Evolutionary conservation across 2,113 vertebrate genomes (phyloP).

Genomic region (Cairina moschata): DNA sequence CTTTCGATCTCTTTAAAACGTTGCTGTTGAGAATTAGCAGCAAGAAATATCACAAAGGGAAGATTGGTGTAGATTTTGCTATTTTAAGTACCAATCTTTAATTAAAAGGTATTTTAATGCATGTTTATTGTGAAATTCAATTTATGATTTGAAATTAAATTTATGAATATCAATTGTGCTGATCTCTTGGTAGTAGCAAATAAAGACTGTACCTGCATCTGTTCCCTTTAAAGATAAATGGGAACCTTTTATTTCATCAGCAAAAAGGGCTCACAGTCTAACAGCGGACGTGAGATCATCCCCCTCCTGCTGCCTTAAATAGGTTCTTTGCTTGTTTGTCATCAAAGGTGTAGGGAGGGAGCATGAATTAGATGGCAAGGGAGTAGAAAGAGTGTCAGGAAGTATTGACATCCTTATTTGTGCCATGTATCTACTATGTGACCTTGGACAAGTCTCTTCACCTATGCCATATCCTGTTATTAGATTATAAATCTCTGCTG

Average conservation of each 20-base stretch:
- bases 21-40: not conserved
- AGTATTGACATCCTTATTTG: constrained; percentile 66
- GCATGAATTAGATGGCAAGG: constrained; percentile 20
- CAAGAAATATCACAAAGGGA: not conserved
- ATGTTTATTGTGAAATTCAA: not conserved
- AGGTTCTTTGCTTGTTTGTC: constrained; percentile 1
- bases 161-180: not conserved
- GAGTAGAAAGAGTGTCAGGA: constrained; percentile 30
- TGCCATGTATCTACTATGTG: not conserved
- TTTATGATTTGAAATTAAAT: not conserved
- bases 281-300: not conserved
- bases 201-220: not conserved
- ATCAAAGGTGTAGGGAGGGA: not conserved
- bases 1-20: not conserved
- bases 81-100: not conserved
- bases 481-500: constrained; percentile 65
- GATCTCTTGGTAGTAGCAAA: not conserved
- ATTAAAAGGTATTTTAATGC: not conserved
- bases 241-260: not conserved
- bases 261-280: not conserved
- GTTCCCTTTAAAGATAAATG: not conserved
- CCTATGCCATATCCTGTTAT: constrained; percentile 63
- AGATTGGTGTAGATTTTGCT: not conserved
- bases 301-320: not conserved
- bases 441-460: constrained; percentile 59